A percentile compares a stretch with the other conserved stretches of the same genome.
Evolutionary conservation across 2,888 invertebrate species (phyloP).

Genomic region (Zygogramma bicolorata): DNA sequence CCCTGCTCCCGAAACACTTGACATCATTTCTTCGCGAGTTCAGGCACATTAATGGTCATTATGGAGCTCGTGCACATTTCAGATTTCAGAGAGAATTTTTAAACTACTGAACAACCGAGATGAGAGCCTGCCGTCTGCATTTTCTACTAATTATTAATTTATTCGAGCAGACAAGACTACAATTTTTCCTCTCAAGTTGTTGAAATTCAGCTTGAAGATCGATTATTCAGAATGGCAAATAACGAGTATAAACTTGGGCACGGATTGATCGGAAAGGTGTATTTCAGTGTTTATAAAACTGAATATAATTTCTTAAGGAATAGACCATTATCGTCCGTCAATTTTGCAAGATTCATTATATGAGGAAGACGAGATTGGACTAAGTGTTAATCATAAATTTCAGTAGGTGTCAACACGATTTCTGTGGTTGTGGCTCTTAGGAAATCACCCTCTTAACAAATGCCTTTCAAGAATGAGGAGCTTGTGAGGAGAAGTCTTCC

Average conservation of each 20-base stretch:
- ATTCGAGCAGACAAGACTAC: not conserved
- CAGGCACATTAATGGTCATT: slow-evolving; percentile 36
- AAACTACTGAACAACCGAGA: slow-evolving; percentile 7
- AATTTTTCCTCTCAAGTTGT: not conserved
- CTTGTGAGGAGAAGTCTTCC: no score
- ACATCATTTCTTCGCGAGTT: slow-evolving; percentile 28
- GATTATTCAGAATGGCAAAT: not conserved
- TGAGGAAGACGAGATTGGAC: no score
- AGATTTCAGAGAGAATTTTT: slow-evolving; percentile 20
- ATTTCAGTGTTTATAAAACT: no score
- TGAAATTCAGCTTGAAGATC: not conserved
- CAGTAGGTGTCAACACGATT: no score
- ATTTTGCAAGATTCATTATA: no score
- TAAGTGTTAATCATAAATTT: no score
- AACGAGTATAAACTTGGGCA: not conserved
- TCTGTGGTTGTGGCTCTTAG: no score
- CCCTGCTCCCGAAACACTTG: slow-evolving; percentile 19
- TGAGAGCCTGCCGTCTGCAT: slow-evolving; percentile 6
- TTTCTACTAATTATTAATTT: slow-evolving; percentile 6
- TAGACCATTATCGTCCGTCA: no score
- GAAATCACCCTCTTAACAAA: no score
- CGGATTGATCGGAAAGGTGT: no score
- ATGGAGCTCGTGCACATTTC: slow-evolving; percentile 22
- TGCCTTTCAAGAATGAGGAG: no score
- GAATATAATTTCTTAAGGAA: no score